phyloP scores from a whole-genome alignment of 2,113 vertebrate species.

The Elaphurus davidianus region DNA sequence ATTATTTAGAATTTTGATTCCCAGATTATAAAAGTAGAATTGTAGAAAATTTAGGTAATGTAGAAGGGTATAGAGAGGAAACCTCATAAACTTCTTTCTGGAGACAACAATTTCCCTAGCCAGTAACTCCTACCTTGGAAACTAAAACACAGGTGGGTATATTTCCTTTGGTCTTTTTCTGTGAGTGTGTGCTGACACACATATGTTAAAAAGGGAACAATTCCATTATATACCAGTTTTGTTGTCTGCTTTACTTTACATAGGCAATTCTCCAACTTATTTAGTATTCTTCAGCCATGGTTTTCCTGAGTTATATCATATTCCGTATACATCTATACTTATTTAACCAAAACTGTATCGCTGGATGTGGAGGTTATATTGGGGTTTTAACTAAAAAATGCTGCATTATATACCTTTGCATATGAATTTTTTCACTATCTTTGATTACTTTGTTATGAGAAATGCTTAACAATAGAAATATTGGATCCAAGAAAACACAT shows the following conservation, averaged over 20 bases:
- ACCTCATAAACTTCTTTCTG: neutral
- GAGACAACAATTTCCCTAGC: neutral
- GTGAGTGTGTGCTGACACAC: neutral
- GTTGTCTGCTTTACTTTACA: neutral
- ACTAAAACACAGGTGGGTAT: neutral
- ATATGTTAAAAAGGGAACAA: neutral
- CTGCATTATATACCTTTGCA: neutral
- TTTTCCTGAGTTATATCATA: neutral
- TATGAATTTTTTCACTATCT: neutral
- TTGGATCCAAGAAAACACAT: neutral
- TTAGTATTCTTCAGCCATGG: neutral
- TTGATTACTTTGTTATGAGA: conserved; percentile 1
- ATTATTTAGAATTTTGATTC: conserved; percentile 5
- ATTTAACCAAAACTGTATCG: neutral
- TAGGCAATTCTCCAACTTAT: neutral
- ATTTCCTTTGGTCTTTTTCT: neutral
- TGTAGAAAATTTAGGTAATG: neutral
- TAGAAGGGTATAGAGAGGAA: neutral
- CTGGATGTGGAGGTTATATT: neutral
- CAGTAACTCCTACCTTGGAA: neutral
- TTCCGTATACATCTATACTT: neutral
- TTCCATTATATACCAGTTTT: neutral
- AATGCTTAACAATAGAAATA: neutral
- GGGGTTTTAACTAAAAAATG: neutral
- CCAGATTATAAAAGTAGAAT: neutral